Evolutionary conservation across 2,113 vertebrate species (phyloP).

Genomic region (Glareola pratincola): DNA sequence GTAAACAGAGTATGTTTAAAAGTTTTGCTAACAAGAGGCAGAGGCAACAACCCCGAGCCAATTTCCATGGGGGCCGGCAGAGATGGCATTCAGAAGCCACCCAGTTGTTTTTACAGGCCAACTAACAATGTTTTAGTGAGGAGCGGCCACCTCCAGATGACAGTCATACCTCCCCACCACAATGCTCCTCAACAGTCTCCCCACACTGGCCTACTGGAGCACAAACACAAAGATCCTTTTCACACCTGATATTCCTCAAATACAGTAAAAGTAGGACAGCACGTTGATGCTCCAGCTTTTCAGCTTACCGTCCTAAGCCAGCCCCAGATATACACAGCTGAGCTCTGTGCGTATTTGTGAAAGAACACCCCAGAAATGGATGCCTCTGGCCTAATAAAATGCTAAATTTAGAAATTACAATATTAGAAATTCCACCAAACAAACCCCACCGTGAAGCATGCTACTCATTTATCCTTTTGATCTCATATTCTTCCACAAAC

Average conservation of each 20-base stretch:
- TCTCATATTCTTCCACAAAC: not conserved
- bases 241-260: not conserved
- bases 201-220: not conserved
- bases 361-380: not conserved
- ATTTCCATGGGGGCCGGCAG: not conserved
- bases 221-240: not conserved
- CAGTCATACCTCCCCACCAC: not conserved
- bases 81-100: not conserved
- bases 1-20: not conserved
- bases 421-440: not conserved
- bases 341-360: not conserved
- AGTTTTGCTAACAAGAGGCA: not conserved
- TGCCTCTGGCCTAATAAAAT: not conserved
- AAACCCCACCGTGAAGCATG: not conserved
- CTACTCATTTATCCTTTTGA: not conserved
- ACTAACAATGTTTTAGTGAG: not conserved
- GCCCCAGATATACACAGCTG: not conserved
- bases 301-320: not conserved
- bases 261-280: not conserved
- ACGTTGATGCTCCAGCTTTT: not conserved
- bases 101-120: not conserved
- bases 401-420: not conserved
- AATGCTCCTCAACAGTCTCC: not conserved
- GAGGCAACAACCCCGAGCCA: not conserved
- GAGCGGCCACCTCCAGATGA: not conserved